A percentile compares a stretch with the other conserved stretches of the same genome.
These are phyloP conservation scores for Drosophila lini DNA, from an alignment of 1,140 invertebrate species.

Conservation along the genomic window DNA sequence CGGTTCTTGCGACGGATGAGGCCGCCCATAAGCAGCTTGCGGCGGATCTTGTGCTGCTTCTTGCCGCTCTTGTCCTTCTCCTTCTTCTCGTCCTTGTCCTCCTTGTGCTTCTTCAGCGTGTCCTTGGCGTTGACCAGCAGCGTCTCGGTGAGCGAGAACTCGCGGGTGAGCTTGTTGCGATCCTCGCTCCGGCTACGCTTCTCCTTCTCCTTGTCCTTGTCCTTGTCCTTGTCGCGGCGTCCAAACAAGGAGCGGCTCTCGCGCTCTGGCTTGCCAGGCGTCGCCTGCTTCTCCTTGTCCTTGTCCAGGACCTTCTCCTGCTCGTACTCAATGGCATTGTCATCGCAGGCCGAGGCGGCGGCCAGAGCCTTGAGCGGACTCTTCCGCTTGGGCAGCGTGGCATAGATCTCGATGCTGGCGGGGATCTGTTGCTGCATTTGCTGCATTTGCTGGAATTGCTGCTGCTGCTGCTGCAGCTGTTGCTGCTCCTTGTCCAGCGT, in stretches of 20 bases:
- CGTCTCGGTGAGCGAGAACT: conserved; percentile 88
- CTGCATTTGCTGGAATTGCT: conserved; percentile 91
- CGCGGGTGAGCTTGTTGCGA: conserved; percentile 89
- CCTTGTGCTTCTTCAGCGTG: conserved; percentile 87
- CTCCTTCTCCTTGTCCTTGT: conserved; percentile 87
- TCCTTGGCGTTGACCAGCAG: conserved; percentile 85
- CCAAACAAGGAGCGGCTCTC: conserved; percentile 88
- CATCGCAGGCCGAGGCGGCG: conserved; percentile 77
- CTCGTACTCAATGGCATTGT: conserved; percentile 86
- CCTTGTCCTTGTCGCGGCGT: conserved; percentile 85
- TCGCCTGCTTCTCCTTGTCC: conserved; percentile 13
- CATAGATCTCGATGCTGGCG: conserved; percentile 94
- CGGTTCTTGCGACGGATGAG: conserved; percentile 94
- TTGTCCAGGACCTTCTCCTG: conserved; percentile 43
- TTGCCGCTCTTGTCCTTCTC: conserved; percentile 91
- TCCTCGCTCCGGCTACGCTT: conserved; percentile 93
- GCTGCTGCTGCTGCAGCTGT: conserved; percentile 4
- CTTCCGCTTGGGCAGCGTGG: conserved; percentile 95
- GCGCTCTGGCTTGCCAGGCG: conserved; percentile 84
- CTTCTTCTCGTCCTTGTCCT: conserved; percentile 87
- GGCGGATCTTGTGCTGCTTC: conserved; percentile 95
- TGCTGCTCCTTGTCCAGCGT: conserved; percentile 69
- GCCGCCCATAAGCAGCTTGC: conserved; percentile 95
- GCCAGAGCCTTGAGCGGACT: conserved; percentile 88
- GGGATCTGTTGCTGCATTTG: conserved; percentile 88